These are phyloP conservation scores for Holotrichia oblita DNA, from an alignment of 1,140 invertebrate genomes.

Conservation along the genomic window DNA sequence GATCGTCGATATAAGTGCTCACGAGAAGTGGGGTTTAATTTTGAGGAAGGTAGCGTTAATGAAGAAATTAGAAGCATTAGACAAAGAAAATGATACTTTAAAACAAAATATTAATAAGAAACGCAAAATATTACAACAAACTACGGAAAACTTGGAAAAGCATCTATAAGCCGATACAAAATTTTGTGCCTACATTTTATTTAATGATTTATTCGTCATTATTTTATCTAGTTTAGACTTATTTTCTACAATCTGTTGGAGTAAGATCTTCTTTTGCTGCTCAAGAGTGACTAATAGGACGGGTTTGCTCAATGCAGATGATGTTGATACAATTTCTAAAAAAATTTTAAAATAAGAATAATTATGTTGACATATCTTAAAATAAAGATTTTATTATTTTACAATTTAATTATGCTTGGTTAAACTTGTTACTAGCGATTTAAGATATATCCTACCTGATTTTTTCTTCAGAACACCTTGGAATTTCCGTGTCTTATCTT, in stretches of 20 bases:
- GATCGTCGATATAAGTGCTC: background rate
- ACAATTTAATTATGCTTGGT: too few species aligned
- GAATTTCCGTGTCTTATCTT: background rate
- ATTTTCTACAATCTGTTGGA: background rate
- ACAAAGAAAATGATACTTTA: background rate
- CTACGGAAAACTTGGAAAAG: background rate
- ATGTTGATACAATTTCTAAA: background rate
- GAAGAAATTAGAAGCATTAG: slow-evolving; percentile 15
- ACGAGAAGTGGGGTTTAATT: background rate
- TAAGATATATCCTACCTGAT: background rate
- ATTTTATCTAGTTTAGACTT: background rate
- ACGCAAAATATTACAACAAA: background rate
- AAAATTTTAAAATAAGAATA: background rate
- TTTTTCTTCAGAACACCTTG: background rate
- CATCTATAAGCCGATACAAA: background rate
- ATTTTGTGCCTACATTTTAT: background rate
- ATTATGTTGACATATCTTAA: background rate
- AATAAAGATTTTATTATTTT: background rate
- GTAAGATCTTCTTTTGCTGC: background rate
- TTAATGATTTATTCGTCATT: background rate
- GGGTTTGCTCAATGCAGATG: background rate
- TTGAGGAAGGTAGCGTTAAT: background rate
- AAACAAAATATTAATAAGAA: background rate
- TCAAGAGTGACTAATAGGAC: background rate
- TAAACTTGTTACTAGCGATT: background rate